Percentiles rank a stretch among this genome's conserved stretches.
phyloP scores from a whole-genome alignment of 2,888 invertebrate genomes.

The Acronicta psi region DNA sequence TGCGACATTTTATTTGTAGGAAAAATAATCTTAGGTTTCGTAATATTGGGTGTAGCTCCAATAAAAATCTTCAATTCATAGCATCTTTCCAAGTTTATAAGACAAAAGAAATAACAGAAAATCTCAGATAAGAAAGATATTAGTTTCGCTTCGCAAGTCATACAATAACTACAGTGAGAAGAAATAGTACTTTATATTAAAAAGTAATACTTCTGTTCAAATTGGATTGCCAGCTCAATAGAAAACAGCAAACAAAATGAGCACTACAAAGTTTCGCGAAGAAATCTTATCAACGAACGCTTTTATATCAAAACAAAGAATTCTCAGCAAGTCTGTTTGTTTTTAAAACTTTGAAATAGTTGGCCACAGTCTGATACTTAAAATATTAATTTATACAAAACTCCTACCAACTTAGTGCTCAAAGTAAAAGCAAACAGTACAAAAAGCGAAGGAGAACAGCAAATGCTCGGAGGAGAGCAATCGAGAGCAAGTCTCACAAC shows the following conservation, averaged over 20 bases:
- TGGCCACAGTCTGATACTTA: slow-evolving; percentile 55
- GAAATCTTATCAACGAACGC: slow-evolving; percentile 54
- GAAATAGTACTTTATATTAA: slow-evolving; percentile 42
- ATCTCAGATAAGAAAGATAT: slow-evolving; percentile 38
- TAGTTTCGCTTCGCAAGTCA: slow-evolving; percentile 37
- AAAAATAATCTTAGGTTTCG: slow-evolving; percentile 5
- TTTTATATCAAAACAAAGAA: slow-evolving; percentile 55
- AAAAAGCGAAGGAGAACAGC: slow-evolving; percentile 55
- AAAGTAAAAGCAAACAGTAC: slow-evolving; percentile 62
- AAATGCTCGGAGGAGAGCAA: slow-evolving; percentile 64
- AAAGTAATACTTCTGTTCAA: slow-evolving; percentile 38
- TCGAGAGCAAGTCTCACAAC: slow-evolving; percentile 59
- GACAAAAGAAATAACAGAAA: slow-evolving; percentile 23
- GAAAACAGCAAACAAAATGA: slow-evolving; percentile 49
- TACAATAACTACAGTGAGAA: slow-evolving; percentile 31
- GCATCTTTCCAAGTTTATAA: slow-evolving; percentile 20
- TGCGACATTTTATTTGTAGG: not conserved
- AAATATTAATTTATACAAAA: slow-evolving; percentile 59
- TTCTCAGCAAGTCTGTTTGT: slow-evolving; percentile 47
- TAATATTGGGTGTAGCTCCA: slow-evolving; percentile 13
- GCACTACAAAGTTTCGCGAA: slow-evolving; percentile 47
- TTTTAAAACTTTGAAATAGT: slow-evolving; percentile 58
- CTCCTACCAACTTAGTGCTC: slow-evolving; percentile 59
- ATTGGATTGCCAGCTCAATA: slow-evolving; percentile 49
- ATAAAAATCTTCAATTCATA: slow-evolving; percentile 37